Base-by-base conservation (phyloP, 2,888 invertebrate species). In the Paralinhomoeus sp. region DNA sequence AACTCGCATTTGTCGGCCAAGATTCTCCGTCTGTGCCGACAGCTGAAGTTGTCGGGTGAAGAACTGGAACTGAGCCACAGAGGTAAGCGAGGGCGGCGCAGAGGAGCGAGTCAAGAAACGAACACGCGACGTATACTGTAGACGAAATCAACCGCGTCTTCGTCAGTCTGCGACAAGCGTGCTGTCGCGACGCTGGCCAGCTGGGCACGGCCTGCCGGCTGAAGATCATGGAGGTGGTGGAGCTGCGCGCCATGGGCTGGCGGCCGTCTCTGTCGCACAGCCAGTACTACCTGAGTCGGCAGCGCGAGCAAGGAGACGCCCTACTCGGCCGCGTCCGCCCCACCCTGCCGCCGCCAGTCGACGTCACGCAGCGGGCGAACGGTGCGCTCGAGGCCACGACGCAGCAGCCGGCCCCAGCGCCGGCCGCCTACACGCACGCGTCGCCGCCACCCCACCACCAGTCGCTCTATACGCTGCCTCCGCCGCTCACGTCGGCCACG, bases 181-280 rank as follows among this genome's bases (percentile, higher is more conserved):
- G 56, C 47, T 58, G 58, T 43, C 50, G 58, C 1, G 58, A 58
- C 45, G 49, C 51, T 66, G 78, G 79, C 64, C 74, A 77, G 64
- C 70, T 85, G 58, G 82, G 82, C 63, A 74, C 78, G 62, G 75
- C 78, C 65, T 79, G 80, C 57, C 74, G 84, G 66, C 73, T 82
- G 61, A 78, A 80, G 66, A 72, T 87, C 58, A 75, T 89, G 63
- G 84, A 87, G 70, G 71, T 87, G 50, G 82, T 89, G 57, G 87
- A 89, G 69, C 70, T 87, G 61, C 73, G 87, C 62, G 85, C 85
- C 49, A 80, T 80, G 67, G 76, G 78, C 61, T 87, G 87, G 87
- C 76, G 78, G 62, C 76, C 77, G 49, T 76, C 75, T 53, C 79
- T 59, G 45, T 54, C 58, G 21, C 57, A 58, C 47, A 53, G 51